phyloP scores from a whole-genome alignment of 2,113 vertebrate species.

The Orycteropus afer region DNA sequence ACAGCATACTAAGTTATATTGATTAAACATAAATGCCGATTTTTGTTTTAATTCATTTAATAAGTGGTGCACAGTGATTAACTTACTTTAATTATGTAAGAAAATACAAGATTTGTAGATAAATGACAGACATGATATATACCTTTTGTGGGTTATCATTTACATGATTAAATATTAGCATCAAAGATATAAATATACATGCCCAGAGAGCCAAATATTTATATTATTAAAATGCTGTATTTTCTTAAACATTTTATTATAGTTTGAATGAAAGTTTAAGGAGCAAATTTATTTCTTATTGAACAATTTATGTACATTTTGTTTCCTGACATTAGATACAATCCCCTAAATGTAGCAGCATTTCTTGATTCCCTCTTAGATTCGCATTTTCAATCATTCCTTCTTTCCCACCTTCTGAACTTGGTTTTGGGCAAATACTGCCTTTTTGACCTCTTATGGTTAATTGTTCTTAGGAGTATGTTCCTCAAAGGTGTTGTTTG shows the following conservation, averaged over 20 bases:
- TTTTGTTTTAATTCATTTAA: neutral
- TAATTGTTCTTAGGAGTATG: no score
- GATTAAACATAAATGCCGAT: neutral
- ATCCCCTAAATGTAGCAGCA: no score
- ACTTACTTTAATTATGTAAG: neutral
- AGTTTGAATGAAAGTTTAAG: no score
- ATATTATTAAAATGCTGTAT: neutral
- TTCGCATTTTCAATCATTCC: no score
- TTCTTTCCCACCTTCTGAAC: no score
- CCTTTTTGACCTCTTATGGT: no score
- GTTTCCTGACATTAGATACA: no score
- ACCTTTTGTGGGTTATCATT: neutral
- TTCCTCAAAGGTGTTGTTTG: no score
- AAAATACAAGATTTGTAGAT: neutral
- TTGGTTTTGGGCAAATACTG: no score
- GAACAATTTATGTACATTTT: no score
- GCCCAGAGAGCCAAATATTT: neutral
- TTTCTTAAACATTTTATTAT: neutral
- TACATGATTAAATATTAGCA: neutral
- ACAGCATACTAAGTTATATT: neutral
- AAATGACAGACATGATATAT: neutral
- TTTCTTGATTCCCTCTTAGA: no score
- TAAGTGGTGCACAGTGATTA: neutral
- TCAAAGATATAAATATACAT: neutral
- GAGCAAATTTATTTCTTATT: no score